A percentile compares a stretch with the other conserved stretches of the same genome.
Conservation (phyloP, 2,888 invertebrate species). For the Spodoptera picta region DNA sequence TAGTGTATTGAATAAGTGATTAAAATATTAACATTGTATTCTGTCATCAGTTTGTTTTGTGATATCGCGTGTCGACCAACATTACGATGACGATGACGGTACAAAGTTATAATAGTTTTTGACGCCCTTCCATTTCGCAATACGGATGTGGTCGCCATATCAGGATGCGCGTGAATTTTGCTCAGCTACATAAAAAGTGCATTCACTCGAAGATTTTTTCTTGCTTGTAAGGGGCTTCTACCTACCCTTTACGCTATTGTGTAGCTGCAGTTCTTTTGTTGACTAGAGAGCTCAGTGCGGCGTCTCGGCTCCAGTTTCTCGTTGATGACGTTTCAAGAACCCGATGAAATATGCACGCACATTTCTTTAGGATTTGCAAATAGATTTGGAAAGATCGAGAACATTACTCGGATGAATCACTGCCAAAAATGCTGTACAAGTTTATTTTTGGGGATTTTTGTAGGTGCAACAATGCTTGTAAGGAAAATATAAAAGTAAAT, state of each 20-base stretch:
- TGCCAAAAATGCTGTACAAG: slow-evolving; percentile 9
- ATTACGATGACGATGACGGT: background rate
- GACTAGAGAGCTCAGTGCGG: slow-evolving; percentile 19
- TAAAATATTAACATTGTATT: too few species aligned
- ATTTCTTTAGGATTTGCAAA: slow-evolving; percentile 27
- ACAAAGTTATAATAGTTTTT: background rate
- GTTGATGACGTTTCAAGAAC: slow-evolving; percentile 5
- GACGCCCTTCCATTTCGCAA: slow-evolving; percentile 17
- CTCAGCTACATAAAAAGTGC: slow-evolving; percentile 11
- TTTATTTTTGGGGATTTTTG: slow-evolving; percentile 4
- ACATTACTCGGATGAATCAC: slow-evolving; percentile 27
- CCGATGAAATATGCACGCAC: slow-evolving; percentile 22
- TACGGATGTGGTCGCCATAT: slow-evolving; percentile 18
- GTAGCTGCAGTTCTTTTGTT: slow-evolving; percentile 38
- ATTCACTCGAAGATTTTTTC: slow-evolving; percentile 11
- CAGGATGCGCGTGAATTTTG: background rate
- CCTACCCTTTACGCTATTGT: slow-evolving; percentile 33
- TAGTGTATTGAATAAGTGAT: too few species aligned
- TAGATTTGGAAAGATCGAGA: slow-evolving; percentile 27
- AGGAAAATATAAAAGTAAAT: background rate
- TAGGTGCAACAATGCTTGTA: slow-evolving; percentile 1
- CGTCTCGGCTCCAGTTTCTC: slow-evolving; percentile 9
- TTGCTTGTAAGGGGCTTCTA: slow-evolving; percentile 25
- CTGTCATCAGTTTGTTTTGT: too few species aligned
- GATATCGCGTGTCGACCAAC: too few species aligned